Evolutionary conservation across 2,797 vertebrate species (phyloP).

Genomic region (Kryptopterus vitreolus): DNA sequence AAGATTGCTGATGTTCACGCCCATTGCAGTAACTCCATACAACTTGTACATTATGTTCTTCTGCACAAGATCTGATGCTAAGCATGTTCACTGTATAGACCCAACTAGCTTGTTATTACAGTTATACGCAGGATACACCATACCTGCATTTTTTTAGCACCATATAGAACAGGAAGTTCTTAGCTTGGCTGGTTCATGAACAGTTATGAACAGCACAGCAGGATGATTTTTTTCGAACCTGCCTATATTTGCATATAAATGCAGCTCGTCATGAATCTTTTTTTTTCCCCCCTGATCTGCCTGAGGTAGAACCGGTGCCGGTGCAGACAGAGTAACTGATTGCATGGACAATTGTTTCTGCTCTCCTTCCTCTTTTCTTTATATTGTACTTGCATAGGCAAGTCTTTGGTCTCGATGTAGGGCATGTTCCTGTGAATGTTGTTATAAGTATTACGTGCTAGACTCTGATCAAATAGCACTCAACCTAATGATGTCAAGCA

Average conservation of each 20-base stretch:
- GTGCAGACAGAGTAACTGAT: neutral
- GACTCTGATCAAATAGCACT: no score
- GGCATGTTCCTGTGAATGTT: no score
- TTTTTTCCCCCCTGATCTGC: neutral
- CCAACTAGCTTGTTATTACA: neutral
- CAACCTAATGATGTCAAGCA: neutral
- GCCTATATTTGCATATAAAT: conserved; percentile 9
- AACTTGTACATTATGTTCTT: neutral
- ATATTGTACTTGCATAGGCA: neutral
- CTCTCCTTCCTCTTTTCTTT: neutral
- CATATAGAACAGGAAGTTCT: neutral
- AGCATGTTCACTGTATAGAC: no score
- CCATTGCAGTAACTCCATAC: neutral
- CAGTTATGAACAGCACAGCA: neutral
- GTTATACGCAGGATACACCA: neutral
- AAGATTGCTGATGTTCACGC: neutral
- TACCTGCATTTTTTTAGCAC: neutral
- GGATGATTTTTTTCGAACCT: neutral
- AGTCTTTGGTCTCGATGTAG: neutral
- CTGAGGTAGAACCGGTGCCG: neutral
- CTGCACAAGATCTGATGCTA: neutral
- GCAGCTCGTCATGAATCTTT: neutral
- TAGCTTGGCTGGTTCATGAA: neutral
- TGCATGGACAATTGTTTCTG: neutral
- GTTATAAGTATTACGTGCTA: neutral